A percentile compares a stretch with the other conserved stretches of the same genome.
These are phyloP conservation scores for Mactra quadrangularis DNA, from an alignment of 1,140 invertebrate species.

Conservation along the genomic window DNA sequence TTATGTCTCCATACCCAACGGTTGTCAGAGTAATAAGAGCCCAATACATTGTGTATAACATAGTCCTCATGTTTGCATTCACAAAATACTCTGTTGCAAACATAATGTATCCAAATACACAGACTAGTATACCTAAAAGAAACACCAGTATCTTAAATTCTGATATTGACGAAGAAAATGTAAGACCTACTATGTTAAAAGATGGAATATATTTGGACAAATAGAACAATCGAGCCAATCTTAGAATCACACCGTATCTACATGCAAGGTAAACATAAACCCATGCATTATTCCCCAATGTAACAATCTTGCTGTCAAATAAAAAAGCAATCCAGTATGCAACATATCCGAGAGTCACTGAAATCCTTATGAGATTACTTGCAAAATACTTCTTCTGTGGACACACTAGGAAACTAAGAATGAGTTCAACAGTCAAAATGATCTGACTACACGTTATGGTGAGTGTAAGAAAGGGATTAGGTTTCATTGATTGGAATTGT, in stretches of 20 bases:
- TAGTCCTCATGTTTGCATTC: constrained; percentile 86
- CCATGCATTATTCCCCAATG: too few species aligned
- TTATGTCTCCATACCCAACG: constrained; percentile 92
- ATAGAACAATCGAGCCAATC: constrained; percentile 50
- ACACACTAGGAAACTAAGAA: background rate
- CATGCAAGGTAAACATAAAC: too few species aligned
- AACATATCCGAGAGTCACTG: constrained; percentile 2
- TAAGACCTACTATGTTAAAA: constrained; percentile 59
- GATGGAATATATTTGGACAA: constrained; percentile 38
- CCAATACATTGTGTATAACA: constrained; percentile 98
- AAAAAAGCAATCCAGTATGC: constrained; percentile 6
- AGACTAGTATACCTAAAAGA: constrained; percentile 63
- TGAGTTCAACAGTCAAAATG: background rate
- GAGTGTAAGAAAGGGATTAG: background rate
- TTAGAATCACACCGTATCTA: too few species aligned
- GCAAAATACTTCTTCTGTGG: background rate
- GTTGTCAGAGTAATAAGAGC: constrained; percentile 99
- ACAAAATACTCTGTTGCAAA: constrained; percentile 68
- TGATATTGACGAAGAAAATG: constrained; percentile 73
- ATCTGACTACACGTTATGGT: background rate
- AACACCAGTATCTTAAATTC: constrained; percentile 69
- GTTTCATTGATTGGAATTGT: background rate
- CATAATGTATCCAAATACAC: constrained; percentile 67
- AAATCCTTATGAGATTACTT: background rate
- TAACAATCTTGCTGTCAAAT: too few species aligned